Evolutionary conservation across 1,140 invertebrate species (phyloP), one percentile per base, ranked within the genome.

Genomic region (Drosophila ohnishii): DNA sequence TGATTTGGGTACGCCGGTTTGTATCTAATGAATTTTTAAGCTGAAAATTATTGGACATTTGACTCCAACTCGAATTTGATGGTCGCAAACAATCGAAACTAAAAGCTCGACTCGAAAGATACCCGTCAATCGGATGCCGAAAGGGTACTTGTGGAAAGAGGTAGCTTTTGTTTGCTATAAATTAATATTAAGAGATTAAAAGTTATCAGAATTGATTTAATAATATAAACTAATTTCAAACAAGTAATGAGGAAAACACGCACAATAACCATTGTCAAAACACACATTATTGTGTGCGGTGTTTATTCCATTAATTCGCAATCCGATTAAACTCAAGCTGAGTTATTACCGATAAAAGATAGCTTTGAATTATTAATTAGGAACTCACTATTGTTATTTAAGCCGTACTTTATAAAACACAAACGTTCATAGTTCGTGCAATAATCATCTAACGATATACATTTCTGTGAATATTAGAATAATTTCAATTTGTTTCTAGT

Each of bases 21-120:
- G 75, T 72, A 63, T 70, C 79, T 87, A 88, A 87, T 87, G 83
- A 88, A 88, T 87, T 88, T 88, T 73, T 76, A 78, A 88, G 79
- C 67, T 76, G 66, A 86, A 87, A 86, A 87, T 86, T 86, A 87
- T 86, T 79, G 82, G 77, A 80, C 57, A 80, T 76, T 80, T 83
- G 84, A 87, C 66, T 83, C 35, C 53, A 50, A 57, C 8, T 57
- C 25, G 64, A 45, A 56, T 85, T 85, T 78, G 60, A 82, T 82
- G 57, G 75, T 78, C 53, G 40, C 34, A 44, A 39, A 14, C 59
- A 63, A 40, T 48, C 14, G 25, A 25, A 48, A 28, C 14, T 62
- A 50, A 50, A 28, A 44, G 61, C 37, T 51, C 61, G 61, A 65
- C 65, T 44, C 28, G 1, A 37, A 30, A 63, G 35, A 65, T 65